Conservation (phyloP, 2,797 vertebrate species). For the Liasis olivaceus region DNA sequence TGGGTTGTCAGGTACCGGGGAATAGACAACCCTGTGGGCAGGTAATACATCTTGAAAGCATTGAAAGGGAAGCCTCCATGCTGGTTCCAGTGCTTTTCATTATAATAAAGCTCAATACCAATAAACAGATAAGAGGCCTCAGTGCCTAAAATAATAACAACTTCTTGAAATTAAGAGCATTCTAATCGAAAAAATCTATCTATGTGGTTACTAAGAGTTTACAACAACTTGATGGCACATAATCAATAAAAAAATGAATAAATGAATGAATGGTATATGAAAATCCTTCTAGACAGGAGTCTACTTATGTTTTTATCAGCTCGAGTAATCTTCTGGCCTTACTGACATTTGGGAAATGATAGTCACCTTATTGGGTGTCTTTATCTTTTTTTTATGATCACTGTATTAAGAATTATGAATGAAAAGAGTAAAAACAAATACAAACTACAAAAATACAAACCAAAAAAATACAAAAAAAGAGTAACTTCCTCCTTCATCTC, state of each 20-base stretch:
- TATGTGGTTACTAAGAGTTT: neutral
- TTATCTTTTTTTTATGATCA: neutral
- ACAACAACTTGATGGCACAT: neutral
- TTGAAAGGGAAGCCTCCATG: neutral
- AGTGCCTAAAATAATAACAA: neutral
- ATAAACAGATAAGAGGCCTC: neutral
- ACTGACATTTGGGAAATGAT: constrained; percentile 11
- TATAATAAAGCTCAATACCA: neutral
- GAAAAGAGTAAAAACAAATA: no score
- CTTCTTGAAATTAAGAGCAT: constrained; percentile 20
- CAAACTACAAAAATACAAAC: no score
- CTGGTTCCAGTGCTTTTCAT: neutral
- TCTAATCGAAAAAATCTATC: neutral
- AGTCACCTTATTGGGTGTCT: neutral
- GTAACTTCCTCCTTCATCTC: no score
- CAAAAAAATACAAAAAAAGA: no score
- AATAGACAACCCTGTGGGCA: neutral
- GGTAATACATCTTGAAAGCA: neutral
- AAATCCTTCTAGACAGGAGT: neutral
- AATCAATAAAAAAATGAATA: neutral
- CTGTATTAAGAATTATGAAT: no score
- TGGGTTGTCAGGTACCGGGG: neutral
- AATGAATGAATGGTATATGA: neutral
- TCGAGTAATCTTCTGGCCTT: constrained; percentile 19
- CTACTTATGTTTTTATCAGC: neutral